A percentile compares a stretch with the other conserved stretches of the same genome.
phyloP scores from a whole-genome alignment of 2,113 vertebrate species.

The Ceuthmochares aereus region DNA sequence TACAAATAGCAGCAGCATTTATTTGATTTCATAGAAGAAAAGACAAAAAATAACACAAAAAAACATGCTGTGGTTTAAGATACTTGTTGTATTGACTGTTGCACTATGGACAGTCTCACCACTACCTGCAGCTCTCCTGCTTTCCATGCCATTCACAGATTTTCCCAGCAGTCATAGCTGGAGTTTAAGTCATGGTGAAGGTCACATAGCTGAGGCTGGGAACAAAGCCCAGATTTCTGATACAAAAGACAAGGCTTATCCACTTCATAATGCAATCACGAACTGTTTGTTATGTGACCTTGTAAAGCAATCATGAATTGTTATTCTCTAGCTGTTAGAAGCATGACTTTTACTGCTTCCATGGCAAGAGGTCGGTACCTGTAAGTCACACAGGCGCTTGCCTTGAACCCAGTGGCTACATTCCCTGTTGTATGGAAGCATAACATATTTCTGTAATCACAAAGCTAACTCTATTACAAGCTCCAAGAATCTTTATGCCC shows the following conservation, averaged over 20 bases:
- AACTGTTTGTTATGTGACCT: not conserved
- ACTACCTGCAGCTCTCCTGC: not conserved
- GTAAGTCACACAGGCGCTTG: not conserved
- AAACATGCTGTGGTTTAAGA: not conserved
- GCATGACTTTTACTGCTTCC: not conserved
- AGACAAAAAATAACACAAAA: not conserved
- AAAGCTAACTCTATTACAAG: not conserved
- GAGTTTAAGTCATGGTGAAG: not conserved
- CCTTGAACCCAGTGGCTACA: not conserved
- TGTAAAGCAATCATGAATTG: not conserved
- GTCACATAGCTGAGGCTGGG: not conserved
- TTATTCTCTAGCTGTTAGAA: not conserved
- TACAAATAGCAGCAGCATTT: not conserved
- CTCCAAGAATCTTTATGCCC: not conserved
- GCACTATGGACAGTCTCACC: not conserved
- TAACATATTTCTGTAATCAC: not conserved
- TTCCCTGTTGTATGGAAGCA: not conserved
- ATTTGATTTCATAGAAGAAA: not conserved
- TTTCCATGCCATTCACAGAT: not conserved
- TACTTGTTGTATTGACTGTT: not conserved
- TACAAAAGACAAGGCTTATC: not conserved
- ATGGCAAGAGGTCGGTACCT: not conserved
- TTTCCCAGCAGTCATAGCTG: not conserved
- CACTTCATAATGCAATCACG: not conserved
- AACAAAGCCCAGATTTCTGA: not conserved